Evolutionary conservation across 1,140 invertebrate genomes (phyloP).

Genomic region (Hylaeus anthracinus): DNA sequence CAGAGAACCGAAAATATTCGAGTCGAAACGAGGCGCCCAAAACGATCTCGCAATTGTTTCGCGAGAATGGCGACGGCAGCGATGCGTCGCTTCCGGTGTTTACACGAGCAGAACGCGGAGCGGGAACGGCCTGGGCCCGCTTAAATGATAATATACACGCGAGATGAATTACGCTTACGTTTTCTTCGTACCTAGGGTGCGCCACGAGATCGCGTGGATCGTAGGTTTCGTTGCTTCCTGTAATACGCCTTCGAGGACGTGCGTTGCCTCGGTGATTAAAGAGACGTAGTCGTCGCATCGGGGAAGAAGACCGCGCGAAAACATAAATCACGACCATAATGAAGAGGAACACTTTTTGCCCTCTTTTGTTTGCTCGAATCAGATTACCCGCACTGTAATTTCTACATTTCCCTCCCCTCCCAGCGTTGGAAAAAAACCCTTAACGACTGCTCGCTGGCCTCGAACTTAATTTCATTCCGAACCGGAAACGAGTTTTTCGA

Average conservation of each 20-base stretch:
- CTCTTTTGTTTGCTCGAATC: background rate
- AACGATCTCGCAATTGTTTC: conserved; percentile 25
- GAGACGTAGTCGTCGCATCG: background rate
- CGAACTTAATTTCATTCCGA: conserved; percentile 10
- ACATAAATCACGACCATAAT: conserved; percentile 32
- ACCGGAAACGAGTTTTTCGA: background rate
- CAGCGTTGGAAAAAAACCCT: background rate
- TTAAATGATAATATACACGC: conserved; percentile 61
- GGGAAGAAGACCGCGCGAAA: background rate
- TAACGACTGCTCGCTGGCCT: conserved; percentile 4
- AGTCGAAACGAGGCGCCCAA: background rate
- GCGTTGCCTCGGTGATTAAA: background rate
- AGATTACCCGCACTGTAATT: conserved; percentile 7
- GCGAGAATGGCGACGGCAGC: conserved; percentile 19
- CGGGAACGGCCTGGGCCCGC: conserved; percentile 16
- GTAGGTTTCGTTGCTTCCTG: conserved; percentile 36
- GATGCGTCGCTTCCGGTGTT: conserved; percentile 56
- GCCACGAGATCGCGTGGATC: conserved; percentile 42
- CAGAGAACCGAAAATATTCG: no score
- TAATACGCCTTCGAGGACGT: background rate
- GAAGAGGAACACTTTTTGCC: background rate
- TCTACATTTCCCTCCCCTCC: background rate
- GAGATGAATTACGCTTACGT: conserved; percentile 53
- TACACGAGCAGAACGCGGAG: conserved; percentile 37
- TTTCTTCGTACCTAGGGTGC: background rate